Evolutionary conservation across 2,113 vertebrate genomes (phyloP).

Genomic region (Pachycephala philippinensis): DNA sequence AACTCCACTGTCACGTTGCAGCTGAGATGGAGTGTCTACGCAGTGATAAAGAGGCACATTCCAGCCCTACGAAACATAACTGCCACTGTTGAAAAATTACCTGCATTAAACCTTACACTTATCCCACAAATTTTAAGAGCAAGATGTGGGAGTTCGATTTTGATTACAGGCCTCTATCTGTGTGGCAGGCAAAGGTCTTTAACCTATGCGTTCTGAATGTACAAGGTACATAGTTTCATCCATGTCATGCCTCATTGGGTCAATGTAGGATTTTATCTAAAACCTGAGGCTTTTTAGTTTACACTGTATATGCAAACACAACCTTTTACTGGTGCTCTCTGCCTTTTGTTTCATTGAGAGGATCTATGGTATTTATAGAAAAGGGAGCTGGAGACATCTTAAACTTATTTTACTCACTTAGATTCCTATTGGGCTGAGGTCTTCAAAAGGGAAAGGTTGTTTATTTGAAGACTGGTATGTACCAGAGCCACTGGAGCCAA

Average conservation of each 20-base stretch:
- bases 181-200: constrained; percentile 61
- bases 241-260: constrained; percentile 49
- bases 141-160: constrained; percentile 68
- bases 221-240: constrained; percentile 44
- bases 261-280: constrained; percentile 65
- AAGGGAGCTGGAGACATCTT: constrained; percentile 31
- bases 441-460: constrained; percentile 37
- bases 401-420: constrained; percentile 21
- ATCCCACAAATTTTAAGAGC: constrained; percentile 48
- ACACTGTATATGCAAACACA: constrained; percentile 53
- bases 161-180: constrained; percentile 65
- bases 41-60: constrained; percentile 62
- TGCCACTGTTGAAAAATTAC: constrained; percentile 68
- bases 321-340: constrained; percentile 54
- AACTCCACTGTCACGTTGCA: constrained; percentile 55
- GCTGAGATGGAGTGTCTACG: constrained; percentile 50
- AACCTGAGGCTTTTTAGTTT: constrained; percentile 62
- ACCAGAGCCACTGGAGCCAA: neutral
- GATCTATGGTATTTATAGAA: constrained; percentile 39
- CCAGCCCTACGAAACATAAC: constrained; percentile 48
- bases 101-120: constrained; percentile 65
- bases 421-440: neutral
- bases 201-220: constrained; percentile 33
- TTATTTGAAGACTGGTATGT: constrained; percentile 28
- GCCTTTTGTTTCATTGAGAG: constrained; percentile 48